phyloP scores from a whole-genome alignment of 2,113 vertebrate species.

The Brachionichthys hirsutus region DNA sequence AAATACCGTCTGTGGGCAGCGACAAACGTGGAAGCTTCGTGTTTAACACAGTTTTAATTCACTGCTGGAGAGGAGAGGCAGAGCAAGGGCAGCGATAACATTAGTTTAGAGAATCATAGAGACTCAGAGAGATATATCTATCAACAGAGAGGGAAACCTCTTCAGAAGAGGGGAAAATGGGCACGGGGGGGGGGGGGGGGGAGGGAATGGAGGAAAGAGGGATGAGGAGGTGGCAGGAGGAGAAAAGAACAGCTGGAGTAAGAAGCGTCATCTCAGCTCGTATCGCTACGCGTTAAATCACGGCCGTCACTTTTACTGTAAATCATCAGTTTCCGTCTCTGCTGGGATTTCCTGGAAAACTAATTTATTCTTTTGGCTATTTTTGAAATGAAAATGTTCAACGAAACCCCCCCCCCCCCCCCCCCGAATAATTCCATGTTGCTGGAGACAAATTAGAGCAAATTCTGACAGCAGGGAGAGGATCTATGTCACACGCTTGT shows the following conservation, averaged over 20 bases:
- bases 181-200: not conserved
- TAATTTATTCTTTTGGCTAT: no score
- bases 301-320: constrained; percentile 23
- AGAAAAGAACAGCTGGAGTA: not conserved
- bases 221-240: no score
- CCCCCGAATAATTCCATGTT: not conserved
- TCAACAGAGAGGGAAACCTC: not conserved
- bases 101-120: not conserved
- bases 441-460: not conserved
- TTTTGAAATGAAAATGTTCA: no score
- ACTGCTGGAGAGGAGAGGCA: not conserved
- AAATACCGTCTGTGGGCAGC: no score
- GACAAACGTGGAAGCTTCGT: no score
- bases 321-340: constrained; percentile 24
- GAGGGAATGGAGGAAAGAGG: not conserved
- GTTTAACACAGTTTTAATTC: no score
- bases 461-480: not conserved
- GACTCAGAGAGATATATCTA: not conserved
- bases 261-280: constrained; percentile 5
- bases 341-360: constrained; percentile 15
- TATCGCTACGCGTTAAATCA: constrained; percentile 21
- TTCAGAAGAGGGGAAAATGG: constrained; percentile 15
- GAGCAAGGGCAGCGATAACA: not conserved
- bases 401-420: no score
- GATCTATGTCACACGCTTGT: not conserved